Base-by-base conservation (phyloP, 2,797 vertebrate genomes). In the Lutjanus campechanus region DNA sequence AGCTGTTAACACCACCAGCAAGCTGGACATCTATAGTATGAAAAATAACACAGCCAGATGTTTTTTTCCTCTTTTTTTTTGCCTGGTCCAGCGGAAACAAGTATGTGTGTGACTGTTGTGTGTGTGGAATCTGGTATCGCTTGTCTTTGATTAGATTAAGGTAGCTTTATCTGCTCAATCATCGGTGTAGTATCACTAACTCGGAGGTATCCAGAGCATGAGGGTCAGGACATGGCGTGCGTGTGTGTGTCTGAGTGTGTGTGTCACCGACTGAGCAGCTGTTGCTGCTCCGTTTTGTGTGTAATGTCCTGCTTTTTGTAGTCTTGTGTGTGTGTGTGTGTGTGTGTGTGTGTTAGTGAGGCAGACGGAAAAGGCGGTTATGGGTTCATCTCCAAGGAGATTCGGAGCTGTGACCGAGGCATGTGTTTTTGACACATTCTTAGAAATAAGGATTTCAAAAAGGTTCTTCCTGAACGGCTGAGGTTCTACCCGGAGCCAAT, bases 1-100 rank as follows among this genome's bases (percentile, higher is more conserved):
- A 94, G 90, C 94, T 94, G 94, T 72, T 86, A 80, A 82, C 79
- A 59, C 79, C 66, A 67, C 59, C 69, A 59, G 69, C 79, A 75
- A 65, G 73, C 63, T 55, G 47, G 61, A 85, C 74, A 73, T 83
- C 78, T 83, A 81, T 86, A 86, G 69, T 77, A 74, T 86, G 73
- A 87, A 77, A 80, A 87, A 80, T 56, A 86, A 86, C 85, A 76
- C 67, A 54, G 40, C 54, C 83, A 84, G 84, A 85, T 84, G 85
- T 77, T 74, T 85, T 60, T 58, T 20, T 11, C 1, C 1, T 49
- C 19, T 50, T 69, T 64, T 47, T 66, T 65, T 49, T 15, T 6
- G 10, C 54, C 8, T 72, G 13, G 54, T 67, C 36, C 20, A 22
- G 16, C 82, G 50, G 62, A 85, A 73, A 77, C 22, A 11, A 15